Base-by-base conservation (phyloP, 2,113 vertebrate species). In the Todiramphus saurophagus region DNA sequence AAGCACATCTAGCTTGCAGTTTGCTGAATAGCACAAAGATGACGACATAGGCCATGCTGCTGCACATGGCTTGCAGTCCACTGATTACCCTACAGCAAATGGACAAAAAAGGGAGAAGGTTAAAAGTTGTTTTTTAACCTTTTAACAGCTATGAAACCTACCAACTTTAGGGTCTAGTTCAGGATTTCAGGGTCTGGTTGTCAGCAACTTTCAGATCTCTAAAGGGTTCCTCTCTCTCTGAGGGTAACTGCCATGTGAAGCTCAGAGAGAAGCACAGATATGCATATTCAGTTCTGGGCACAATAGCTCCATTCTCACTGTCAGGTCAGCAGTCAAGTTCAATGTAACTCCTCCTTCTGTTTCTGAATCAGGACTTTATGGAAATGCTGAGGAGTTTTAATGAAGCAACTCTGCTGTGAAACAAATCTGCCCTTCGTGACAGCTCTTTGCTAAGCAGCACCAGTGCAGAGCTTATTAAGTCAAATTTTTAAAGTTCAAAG, bases 301-400 rank as follows among this genome's bases (percentile, higher is more conserved):
- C 96, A 97, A 97, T 96, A 94, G 94, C 89, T 93, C 91, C 94
- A 96, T 97, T 96, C 95, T 97, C 93, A 85, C 87, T 94, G 77
- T 93, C 95, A 96, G 96, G 95, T 96, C 96, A 97, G 87, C 95
- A 96, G 93, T 96, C 96, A 87, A 96, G 96, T 97, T 96, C 96
- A 96, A 44, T 59, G 67, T 93, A 94, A 90, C 91, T 96, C 95
- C 96, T 96, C 95, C 92, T 93, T 85, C 93, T 93, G 74, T 76
- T 46, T 96, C 94, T 97, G 83, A 96, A 96, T 96, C 87, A 73
- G 67, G 80, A 96, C 87, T 96, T 95, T 56, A 94, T 96, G 91
- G 90, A 96, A 94, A 95, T 90, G 81, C 74, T 91, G 89, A 85
- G 87, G 83, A 58, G 92, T 95, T 96, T 95, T 96, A 79, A 94